Base-by-base conservation (phyloP, 1,140 invertebrate genomes). In the Neelides sp. region DNA sequence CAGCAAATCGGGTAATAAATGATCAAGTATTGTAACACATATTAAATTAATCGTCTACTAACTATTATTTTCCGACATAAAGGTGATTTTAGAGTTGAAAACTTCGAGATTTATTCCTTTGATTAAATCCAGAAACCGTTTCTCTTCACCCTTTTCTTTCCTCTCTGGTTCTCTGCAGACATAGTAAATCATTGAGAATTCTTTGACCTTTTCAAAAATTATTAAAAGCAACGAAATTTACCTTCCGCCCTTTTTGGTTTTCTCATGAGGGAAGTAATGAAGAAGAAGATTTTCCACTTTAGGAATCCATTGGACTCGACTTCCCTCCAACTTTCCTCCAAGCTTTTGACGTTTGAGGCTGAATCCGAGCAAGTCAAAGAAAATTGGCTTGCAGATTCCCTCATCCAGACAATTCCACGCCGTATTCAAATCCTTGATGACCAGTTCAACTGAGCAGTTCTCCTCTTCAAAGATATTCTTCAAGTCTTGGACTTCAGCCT, bases 71-170 rank as follows among this genome's bases (percentile, higher is more conserved):
- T 56, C 51, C 3, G 58, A 40, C 20, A 60, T 52, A 40, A 52
- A 60, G 17, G 54, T 10, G 13, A 54, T 22, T 27, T 57, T 60
- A 4, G 51, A 48, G 27, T 60, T 54, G 30, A 60, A 49, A 12
- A 60, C 39, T 52, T 60, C 54, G 1, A 60, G 36, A 26, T 60
- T 57, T 12, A 57, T 28, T 12, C 58, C 54, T 47, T 60, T 60
- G 7, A 60, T 23, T 24, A 46, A 56, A 2, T 47, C 22, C 8
- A 17, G 26, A 2, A 8, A 4, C 4, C 15, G 4, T 19, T 23
- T 20, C 27, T 8, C n/a, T 24, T 30, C 7, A 22, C 22, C 37
- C 24, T 48, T 22, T 48, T 48, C 19, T 32, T 35, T 8, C 15
- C 20, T 22, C 7, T 22, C 20, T 12, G 7, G 19, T 44, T 23